These are phyloP conservation scores for Dermolepida albohirtum DNA, from an alignment of 2,888 invertebrate species.

Conservation along the genomic window DNA sequence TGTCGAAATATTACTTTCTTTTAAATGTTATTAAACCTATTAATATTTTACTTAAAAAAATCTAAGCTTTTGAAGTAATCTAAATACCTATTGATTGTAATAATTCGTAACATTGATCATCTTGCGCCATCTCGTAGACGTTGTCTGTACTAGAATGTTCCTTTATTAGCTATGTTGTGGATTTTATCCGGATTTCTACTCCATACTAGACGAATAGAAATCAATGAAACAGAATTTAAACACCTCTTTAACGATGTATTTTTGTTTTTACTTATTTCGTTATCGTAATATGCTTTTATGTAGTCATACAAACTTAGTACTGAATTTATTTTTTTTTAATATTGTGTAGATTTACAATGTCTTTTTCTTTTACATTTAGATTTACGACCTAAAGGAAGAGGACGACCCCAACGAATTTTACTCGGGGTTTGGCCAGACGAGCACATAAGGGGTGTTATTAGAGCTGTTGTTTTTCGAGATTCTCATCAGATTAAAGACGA, in stretches of 20 bases:
- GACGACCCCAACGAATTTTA: slow-evolving; percentile 89
- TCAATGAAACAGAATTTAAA: too few species aligned
- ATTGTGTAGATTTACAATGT: too few species aligned
- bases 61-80: too few species aligned
- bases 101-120: neutral
- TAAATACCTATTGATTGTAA: too few species aligned
- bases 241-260: too few species aligned
- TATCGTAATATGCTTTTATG: too few species aligned
- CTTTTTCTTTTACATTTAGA: slow-evolving; percentile 68
- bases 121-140: slow-evolving; percentile 28
- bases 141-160: slow-evolving; percentile 8
- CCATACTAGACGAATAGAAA: too few species aligned
- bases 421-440: slow-evolving; percentile 95
- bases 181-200: too few species aligned
- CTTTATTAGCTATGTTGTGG: neutral
- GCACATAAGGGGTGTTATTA: slow-evolving; percentile 91
- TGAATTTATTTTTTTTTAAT: neutral
- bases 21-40: slow-evolving; percentile 3
- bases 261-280: too few species aligned
- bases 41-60: slow-evolving; percentile 2
- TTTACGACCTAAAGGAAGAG: slow-evolving; percentile 90
- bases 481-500: slow-evolving; percentile 85
- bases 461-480: slow-evolving; percentile 92
- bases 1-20: neutral
- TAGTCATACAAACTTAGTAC: neutral